A percentile compares a stretch with the other conserved stretches of the same genome.
These are phyloP conservation scores for Pseudocheirus occidentalis DNA, from an alignment of 2,797 vertebrate genomes.

Conservation along the genomic window DNA sequence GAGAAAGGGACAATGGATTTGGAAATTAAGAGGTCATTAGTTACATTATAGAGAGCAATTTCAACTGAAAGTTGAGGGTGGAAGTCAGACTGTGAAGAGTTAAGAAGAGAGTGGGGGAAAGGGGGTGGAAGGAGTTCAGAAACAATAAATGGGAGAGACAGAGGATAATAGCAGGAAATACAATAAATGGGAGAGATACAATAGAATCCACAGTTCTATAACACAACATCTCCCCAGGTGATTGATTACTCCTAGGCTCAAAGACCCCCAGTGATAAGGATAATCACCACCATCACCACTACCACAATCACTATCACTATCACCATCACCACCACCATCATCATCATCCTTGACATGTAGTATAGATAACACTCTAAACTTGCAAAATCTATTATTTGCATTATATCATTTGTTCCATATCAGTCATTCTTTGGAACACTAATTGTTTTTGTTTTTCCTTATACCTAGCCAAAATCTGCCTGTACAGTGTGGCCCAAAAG, in stretches of 20 bases:
- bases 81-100: too few species aligned
- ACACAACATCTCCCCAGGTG: neutral
- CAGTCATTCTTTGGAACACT: neutral
- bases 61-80: neutral
- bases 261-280: neutral
- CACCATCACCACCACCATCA: neutral
- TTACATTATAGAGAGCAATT: neutral
- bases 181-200: too few species aligned
- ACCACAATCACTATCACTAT: neutral
- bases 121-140: too few species aligned
- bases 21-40: neutral
- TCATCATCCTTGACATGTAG: neutral
- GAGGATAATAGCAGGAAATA: too few species aligned
- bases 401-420: neutral
- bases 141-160: too few species aligned
- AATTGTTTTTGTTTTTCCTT: neutral
- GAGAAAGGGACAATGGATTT: neutral
- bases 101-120: too few species aligned
- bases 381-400: neutral
- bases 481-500: neutral
- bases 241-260: neutral
- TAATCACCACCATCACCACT: neutral
- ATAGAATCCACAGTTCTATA: neutral
- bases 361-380: neutral
- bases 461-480: neutral